These are phyloP conservation scores for Tyrophagus putrescentiae DNA, from an alignment of 1,140 invertebrate species.

Conservation along the genomic window DNA sequence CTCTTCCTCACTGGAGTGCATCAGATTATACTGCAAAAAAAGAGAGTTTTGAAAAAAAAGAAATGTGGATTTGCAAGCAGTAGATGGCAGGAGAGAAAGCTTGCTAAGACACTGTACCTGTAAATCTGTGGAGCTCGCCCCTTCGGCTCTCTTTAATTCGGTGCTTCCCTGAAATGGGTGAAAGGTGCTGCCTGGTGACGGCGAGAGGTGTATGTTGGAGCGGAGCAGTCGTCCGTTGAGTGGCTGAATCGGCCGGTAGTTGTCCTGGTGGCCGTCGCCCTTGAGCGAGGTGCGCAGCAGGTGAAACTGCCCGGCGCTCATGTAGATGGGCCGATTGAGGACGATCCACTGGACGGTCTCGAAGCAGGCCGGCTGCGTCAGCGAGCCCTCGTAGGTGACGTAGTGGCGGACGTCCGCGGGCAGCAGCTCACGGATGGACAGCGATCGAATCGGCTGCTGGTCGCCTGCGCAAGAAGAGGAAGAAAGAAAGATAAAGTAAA, in stretches of 20 bases:
- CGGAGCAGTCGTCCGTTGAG: slow-evolving; percentile 74
- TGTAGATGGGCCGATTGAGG: slow-evolving; percentile 89
- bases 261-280: slow-evolving; percentile 39
- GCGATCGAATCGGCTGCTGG: not conserved
- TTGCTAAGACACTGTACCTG: no score
- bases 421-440: slow-evolving; percentile 57
- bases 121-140: not conserved
- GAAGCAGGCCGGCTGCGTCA: slow-evolving; percentile 60
- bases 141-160: not conserved
- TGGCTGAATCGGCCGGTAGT: slow-evolving; percentile 72
- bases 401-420: slow-evolving; percentile 70
- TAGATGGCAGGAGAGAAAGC: no score
- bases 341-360: slow-evolving; percentile 70
- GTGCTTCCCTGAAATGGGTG: not conserved
- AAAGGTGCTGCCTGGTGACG: not conserved
- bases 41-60: no score
- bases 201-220: slow-evolving; percentile 55
- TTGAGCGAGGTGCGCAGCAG: slow-evolving; percentile 17
- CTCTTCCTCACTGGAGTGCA: not conserved
- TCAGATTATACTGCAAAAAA: no score
- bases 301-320: slow-evolving; percentile 64
- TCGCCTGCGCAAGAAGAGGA: slow-evolving; percentile 3
- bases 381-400: slow-evolving; percentile 93
- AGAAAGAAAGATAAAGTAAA: no score
- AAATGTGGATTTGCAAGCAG: not conserved